Percentiles rank a stretch among this genome's conserved stretches.
phyloP scores from a whole-genome alignment of 2,797 vertebrate genomes.

The Galago senegalensis region DNA sequence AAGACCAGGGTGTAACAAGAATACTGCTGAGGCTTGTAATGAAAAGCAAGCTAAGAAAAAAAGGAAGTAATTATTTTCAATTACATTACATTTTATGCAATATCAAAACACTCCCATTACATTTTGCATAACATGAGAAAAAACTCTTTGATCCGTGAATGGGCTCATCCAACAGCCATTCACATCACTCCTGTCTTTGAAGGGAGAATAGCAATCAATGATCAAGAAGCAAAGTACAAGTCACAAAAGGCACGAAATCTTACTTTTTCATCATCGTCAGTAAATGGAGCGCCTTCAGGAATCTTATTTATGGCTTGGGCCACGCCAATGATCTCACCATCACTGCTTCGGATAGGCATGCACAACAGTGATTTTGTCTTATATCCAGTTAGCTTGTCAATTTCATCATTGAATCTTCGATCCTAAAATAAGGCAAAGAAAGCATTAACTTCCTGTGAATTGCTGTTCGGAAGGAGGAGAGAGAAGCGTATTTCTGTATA shows the following conservation, averaged over 20 bases:
- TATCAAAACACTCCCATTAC: constrained; percentile 50
- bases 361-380: constrained; percentile 98
- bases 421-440: constrained; percentile 91
- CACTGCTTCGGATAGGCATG: constrained; percentile 98
- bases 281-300: constrained; percentile 95
- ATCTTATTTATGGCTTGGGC: constrained; percentile 99
- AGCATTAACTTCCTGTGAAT: constrained; percentile 24
- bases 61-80: constrained; percentile 71
- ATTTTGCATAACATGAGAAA: constrained; percentile 54
- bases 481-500: background rate
- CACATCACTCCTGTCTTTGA: constrained; percentile 52
- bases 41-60: constrained; percentile 67
- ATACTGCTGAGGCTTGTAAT: constrained; percentile 31
- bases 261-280: constrained; percentile 97
- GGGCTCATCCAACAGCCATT: constrained; percentile 69
- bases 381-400: constrained; percentile 98
- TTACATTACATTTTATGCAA: constrained; percentile 59
- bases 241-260: constrained; percentile 68
- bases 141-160: constrained; percentile 69
- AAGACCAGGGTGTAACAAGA: constrained; percentile 60
- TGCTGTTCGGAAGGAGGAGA: background rate
- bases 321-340: constrained; percentile 98
- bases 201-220: constrained; percentile 57
- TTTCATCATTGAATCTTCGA: constrained; percentile 98
- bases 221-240: constrained; percentile 29